phyloP scores from a whole-genome alignment of 2,888 invertebrate genomes.

The Ptilodon capucinus region DNA sequence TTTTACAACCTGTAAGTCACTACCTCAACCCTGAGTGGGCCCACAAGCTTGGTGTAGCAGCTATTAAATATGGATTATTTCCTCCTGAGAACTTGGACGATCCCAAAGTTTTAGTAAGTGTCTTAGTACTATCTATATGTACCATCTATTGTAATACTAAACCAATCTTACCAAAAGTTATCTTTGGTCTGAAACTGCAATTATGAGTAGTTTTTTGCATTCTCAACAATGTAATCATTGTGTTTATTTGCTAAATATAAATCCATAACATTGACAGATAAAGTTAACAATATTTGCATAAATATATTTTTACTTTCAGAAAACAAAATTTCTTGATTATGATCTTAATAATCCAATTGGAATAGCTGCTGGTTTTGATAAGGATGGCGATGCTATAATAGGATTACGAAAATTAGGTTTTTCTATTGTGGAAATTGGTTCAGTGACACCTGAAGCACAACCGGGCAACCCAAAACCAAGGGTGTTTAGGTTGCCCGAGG shows the following conservation, averaged over 20 bases:
- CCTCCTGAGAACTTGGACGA: conserved; percentile 84
- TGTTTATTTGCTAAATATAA: too few species aligned
- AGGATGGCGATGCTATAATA: conserved; percentile 95
- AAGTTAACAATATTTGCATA: not conserved
- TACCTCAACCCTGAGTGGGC: conserved; percentile 90
- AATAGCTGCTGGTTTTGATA: conserved; percentile 99
- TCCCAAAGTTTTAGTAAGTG: conserved; percentile 85
- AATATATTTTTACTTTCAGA: conserved; percentile 64
- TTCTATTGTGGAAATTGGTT: conserved; percentile 97
- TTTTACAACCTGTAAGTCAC: conserved; percentile 87
- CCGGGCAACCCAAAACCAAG: conserved; percentile 96
- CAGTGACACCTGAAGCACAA: conserved; percentile 97
- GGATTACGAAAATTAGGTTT: conserved; percentile 94
- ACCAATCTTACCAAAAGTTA: too few species aligned
- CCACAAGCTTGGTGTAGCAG: conserved; percentile 89
- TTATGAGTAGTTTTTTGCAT: too few species aligned
- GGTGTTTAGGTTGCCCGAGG: conserved; percentile 93
- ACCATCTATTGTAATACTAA: too few species aligned
- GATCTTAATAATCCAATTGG: conserved; percentile 95
- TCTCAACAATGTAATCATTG: too few species aligned
- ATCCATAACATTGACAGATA: too few species aligned
- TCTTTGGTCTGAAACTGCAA: too few species aligned
- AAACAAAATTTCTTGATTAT: conserved; percentile 87
- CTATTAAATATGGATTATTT: conserved; percentile 89
- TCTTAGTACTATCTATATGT: too few species aligned